Evolutionary conservation across 2,113 vertebrate species (phyloP).

Genomic region (Ailuropoda melanoleuca): DNA sequence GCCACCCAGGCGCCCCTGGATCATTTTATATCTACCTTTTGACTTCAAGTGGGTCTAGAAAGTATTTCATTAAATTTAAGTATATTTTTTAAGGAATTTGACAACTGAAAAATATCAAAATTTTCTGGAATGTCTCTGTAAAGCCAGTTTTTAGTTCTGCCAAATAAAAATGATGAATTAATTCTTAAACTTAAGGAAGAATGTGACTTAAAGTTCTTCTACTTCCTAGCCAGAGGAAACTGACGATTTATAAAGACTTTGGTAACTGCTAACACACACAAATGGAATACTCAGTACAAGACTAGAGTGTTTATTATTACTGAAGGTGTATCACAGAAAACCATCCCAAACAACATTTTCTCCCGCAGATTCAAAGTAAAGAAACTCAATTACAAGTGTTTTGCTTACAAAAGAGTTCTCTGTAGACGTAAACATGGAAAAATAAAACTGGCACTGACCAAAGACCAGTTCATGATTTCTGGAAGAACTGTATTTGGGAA

Average conservation of each 20-base stretch:
- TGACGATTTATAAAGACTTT: not conserved
- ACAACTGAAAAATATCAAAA: not conserved
- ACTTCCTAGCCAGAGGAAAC: not conserved
- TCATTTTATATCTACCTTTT: constrained; percentile 35
- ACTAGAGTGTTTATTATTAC: not conserved
- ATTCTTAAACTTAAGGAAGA: constrained; percentile 46
- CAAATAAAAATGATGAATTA: constrained; percentile 55
- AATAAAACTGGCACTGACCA: not conserved
- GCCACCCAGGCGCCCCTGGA: too few relatives aligned
- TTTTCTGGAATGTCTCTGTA: not conserved
- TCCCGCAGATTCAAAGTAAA: constrained; percentile 21
- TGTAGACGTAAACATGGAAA: not conserved
- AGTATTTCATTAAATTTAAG: constrained; percentile 23
- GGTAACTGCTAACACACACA: constrained; percentile 14
- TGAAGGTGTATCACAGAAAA: not conserved
- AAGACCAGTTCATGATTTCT: not conserved
- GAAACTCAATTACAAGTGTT: not conserved
- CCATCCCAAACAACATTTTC: not conserved
- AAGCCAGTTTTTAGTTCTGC: constrained; percentile 7
- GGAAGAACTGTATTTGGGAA: not conserved
- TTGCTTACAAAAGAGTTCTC: not conserved
- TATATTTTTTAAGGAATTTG: constrained; percentile 59
- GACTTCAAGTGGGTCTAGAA: not conserved
- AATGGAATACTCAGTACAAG: not conserved
- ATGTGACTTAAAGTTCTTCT: constrained; percentile 23